These are phyloP conservation scores for Sebastes fasciatus DNA, from an alignment of 2,113 vertebrate species.

Conservation along the genomic window DNA sequence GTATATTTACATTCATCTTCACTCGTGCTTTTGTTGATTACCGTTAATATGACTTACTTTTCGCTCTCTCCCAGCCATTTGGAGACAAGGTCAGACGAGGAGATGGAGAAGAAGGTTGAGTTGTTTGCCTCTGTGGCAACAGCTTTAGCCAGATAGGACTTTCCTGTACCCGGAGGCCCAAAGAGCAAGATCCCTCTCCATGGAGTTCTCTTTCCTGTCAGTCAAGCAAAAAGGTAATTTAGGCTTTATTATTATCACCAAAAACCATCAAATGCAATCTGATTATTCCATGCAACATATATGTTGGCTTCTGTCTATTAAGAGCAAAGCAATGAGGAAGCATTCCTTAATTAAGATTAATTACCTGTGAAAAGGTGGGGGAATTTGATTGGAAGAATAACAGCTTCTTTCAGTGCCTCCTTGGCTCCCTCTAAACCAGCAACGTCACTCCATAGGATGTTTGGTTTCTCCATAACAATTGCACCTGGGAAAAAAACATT, in stretches of 20 bases:
- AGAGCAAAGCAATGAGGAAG: background rate
- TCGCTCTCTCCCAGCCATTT: slow-evolving; percentile 99
- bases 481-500: slow-evolving; percentile 84
- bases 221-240: slow-evolving; percentile 18
- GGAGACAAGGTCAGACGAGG: slow-evolving; percentile 97
- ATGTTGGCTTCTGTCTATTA: background rate
- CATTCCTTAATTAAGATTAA: background rate
- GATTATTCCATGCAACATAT: background rate
- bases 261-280: background rate
- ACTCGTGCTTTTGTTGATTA: background rate
- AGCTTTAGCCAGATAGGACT: slow-evolving; percentile 97
- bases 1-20: background rate
- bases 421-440: slow-evolving; percentile 97
- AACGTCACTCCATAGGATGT: slow-evolving; percentile 96
- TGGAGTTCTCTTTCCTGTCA: slow-evolving; percentile 95
- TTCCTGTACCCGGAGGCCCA: slow-evolving; percentile 98
- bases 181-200: slow-evolving; percentile 98
- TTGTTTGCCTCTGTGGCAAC: slow-evolving; percentile 99
- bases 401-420: slow-evolving; percentile 97
- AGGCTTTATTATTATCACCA: background rate
- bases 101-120: slow-evolving; percentile 97
- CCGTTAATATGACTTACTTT: slow-evolving; percentile 87
- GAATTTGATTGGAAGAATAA: slow-evolving; percentile 98
- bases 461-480: slow-evolving; percentile 97
- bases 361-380: slow-evolving; percentile 98